Evolutionary conservation across 2,797 vertebrate species (phyloP).

Genomic region (Mus caroli): DNA sequence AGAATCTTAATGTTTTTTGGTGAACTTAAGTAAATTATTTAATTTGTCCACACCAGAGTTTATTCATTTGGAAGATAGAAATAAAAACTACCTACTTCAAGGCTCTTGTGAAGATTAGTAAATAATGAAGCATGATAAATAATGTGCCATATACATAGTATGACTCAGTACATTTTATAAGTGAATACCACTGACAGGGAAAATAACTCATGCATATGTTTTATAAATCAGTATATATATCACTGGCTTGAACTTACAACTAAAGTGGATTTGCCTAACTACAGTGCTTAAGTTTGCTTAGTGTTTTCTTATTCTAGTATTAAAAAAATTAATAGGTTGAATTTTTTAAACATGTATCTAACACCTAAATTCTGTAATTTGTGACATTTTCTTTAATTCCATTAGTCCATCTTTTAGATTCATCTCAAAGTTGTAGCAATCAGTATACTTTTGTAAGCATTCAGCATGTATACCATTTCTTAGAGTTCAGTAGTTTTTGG

Average conservation of each 20-base stretch:
- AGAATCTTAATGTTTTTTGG: slow-evolving; percentile 48
- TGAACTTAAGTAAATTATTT: slow-evolving; percentile 60
- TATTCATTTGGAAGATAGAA: slow-evolving; percentile 58
- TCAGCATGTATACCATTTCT: slow-evolving; percentile 25
- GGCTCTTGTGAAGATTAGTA: slow-evolving; percentile 60
- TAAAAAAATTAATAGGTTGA: background rate
- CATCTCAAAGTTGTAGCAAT: slow-evolving; percentile 40
- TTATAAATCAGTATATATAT: slow-evolving; percentile 63
- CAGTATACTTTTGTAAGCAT: slow-evolving; percentile 31
- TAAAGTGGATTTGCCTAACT: slow-evolving; percentile 34
- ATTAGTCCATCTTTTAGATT: slow-evolving; percentile 50
- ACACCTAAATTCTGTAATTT: slow-evolving; percentile 15
- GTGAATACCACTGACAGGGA: slow-evolving; percentile 32
- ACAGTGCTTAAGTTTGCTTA: slow-evolving; percentile 48
- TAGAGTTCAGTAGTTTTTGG: slow-evolving; percentile 10
- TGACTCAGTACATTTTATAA: slow-evolving; percentile 52
- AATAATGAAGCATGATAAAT: slow-evolving; percentile 8
- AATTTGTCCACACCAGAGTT: slow-evolving; percentile 54
- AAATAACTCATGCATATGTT: slow-evolving; percentile 34
- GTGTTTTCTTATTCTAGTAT: slow-evolving; percentile 5
- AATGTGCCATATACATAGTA: slow-evolving; percentile 29
- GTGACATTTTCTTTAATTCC: background rate
- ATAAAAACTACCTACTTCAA: slow-evolving; percentile 52
- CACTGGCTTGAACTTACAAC: slow-evolving; percentile 48
- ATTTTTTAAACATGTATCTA: slow-evolving; percentile 44